Evolutionary conservation across 2,888 invertebrate species (phyloP).

Genomic region (Eulithis testata): DNA sequence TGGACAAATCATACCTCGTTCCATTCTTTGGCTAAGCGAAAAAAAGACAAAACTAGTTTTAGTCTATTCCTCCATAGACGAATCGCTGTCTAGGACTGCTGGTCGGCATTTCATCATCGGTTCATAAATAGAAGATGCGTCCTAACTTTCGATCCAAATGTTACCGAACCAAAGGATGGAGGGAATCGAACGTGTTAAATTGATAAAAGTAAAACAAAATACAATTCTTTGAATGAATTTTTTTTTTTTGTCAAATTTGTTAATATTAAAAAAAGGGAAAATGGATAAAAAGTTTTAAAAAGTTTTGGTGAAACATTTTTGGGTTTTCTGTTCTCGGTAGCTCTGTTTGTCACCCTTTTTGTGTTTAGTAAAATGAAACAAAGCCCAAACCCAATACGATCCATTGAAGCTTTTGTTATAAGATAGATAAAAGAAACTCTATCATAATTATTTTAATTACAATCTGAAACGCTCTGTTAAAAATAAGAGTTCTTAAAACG

Average conservation of each 20-base stretch:
- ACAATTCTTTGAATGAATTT: too few relatives aligned
- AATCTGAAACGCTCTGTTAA: too few relatives aligned
- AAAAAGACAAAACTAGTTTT: too few relatives aligned
- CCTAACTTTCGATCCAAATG: background rate
- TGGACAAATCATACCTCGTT: too few relatives aligned
- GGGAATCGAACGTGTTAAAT: too few relatives aligned
- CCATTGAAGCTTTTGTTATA: too few relatives aligned
- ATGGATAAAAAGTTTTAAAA: background rate
- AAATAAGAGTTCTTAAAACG: background rate
- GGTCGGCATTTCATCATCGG: background rate
- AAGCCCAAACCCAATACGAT: too few relatives aligned
- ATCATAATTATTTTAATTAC: too few relatives aligned
- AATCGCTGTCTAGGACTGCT: background rate
- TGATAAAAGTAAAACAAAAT: background rate
- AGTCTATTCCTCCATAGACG: too few relatives aligned
- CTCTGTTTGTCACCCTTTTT: constrained; percentile 2
- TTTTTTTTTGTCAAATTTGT: background rate
- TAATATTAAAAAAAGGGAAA: background rate
- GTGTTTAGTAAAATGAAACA: background rate
- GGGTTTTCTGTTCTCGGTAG: background rate
- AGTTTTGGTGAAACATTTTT: background rate
- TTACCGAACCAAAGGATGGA: background rate
- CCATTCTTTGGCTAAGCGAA: too few relatives aligned
- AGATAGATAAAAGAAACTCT: too few relatives aligned
- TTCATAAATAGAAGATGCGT: background rate